Conservation (phyloP, 2,888 invertebrate species). For the Operophtera brumata region DNA sequence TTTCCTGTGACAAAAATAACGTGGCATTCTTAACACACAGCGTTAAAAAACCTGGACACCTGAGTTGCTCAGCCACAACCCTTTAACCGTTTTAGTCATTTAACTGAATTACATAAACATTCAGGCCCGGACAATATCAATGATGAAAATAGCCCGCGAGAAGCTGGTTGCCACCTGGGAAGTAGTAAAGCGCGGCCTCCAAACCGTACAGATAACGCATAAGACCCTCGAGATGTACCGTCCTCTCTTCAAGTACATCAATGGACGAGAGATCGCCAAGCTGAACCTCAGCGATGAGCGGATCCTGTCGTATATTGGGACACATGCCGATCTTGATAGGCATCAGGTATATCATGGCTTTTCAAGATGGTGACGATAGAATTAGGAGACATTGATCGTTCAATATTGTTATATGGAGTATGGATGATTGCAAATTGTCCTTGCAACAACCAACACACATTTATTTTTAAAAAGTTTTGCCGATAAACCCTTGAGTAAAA, state of each 20-base stretch:
- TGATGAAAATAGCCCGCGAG: constrained; percentile 66
- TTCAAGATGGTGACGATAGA: no score
- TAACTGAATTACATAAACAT: not conserved
- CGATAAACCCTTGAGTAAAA: no score
- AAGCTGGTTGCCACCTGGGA: constrained; percentile 62
- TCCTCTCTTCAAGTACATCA: constrained; percentile 67
- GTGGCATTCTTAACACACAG: no score
- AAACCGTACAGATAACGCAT: constrained; percentile 38
- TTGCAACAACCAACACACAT: no score
- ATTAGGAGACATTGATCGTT: no score
- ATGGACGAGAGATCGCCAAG: constrained; percentile 61
- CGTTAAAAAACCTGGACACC: no score
- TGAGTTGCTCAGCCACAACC: no score
- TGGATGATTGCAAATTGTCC: no score
- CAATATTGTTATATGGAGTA: no score
- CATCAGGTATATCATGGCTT: constrained; percentile 54
- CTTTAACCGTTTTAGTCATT: no score
- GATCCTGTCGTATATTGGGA: constrained; percentile 64
- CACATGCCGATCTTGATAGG: constrained; percentile 61
- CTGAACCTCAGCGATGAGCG: constrained; percentile 58
- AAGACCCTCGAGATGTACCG: constrained; percentile 59
- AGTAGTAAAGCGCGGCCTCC: constrained; percentile 49
- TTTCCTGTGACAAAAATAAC: no score
- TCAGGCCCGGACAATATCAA: constrained; percentile 67
- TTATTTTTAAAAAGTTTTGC: no score